Evolutionary conservation across 1,140 invertebrate species (phyloP), one percentile per base, ranked within the genome.

Genomic region (Melitaea cinxia): DNA sequence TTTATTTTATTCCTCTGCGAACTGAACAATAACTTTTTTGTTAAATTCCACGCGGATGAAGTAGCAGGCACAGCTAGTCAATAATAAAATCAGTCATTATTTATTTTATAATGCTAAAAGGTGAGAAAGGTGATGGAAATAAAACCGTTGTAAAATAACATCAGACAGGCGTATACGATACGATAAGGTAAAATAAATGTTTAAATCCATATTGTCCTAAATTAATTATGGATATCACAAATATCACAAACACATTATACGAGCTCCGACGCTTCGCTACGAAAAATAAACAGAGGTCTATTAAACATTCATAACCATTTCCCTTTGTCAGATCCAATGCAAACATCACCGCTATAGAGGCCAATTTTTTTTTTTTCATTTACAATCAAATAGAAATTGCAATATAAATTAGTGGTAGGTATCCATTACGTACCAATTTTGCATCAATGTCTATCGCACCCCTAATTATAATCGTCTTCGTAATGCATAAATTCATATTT

Each of bases 231-330:
- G 26, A 66, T 42, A 58, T n/a, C 19, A 23, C 42, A 47, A 47
- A 47, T 17, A 17, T 54, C 4, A 73, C 72, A 73, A 74, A 75
- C 68, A 75, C 73, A 82, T 83, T 84, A 85, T 72, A 75, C 74
- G 26, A 58, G 78, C 70, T 70, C 74, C 74, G 73, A 86, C 85
- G 83, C 85, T 86, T 83, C 78, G 68, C 70, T 72, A 65, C 61
- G 72, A 75, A 86, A 82, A 85, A 88, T 80, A 81, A 87, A 88
- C 83, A 82, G 65, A 70, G 35, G 60, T 9, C 39, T n/a, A 85
- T 90, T 77, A 88, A 85, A 83, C 50, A 89, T 90, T 89, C 85
- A 90, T 75, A 75, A 45, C 72, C 75, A 74, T 73, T 78, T 69
- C 73, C 73, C 78, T 76, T 82, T 82, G 79, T 84, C 63, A 71